Evolutionary conservation across 2,888 invertebrate genomes (phyloP).

Genomic region (Drosophila paranaensis): DNA sequence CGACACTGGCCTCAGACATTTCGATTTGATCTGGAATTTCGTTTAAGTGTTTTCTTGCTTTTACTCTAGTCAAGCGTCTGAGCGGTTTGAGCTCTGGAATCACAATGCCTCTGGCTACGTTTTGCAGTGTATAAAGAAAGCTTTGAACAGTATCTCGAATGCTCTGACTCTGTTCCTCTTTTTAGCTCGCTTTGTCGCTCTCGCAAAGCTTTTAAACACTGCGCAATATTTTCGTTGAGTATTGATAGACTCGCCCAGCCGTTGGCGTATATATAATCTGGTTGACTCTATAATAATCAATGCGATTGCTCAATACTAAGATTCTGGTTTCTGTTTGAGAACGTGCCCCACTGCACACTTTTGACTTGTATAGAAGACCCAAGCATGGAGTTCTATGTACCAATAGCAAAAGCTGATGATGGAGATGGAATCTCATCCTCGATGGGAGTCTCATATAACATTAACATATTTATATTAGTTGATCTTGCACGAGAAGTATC

Average conservation of each 20-base stretch:
- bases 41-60: slow-evolving; percentile 82
- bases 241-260: background rate
- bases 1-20: slow-evolving; percentile 94
- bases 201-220: slow-evolving; percentile 18
- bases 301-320: too few species aligned
- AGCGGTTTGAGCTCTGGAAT: slow-evolving; percentile 9
- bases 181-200: background rate
- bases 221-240: slow-evolving; percentile 18
- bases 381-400: background rate
- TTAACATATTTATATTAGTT: too few species aligned
- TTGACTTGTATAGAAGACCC: background rate
- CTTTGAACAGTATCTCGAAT: slow-evolving; percentile 21
- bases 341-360: too few species aligned
- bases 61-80: slow-evolving; percentile 16
- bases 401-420: background rate
- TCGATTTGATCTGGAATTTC: slow-evolving; percentile 85
- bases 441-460: too few species aligned
- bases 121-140: slow-evolving; percentile 30
- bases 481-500: too few species aligned
- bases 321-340: background rate
- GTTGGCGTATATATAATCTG: background rate
- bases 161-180: background rate
- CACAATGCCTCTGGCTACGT: slow-evolving; percentile 22
- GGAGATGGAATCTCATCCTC: too few species aligned
- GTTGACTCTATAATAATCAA: background rate